phyloP scores from a whole-genome alignment of 2,888 invertebrate genomes.

The Hypselothyrea guttata region DNA sequence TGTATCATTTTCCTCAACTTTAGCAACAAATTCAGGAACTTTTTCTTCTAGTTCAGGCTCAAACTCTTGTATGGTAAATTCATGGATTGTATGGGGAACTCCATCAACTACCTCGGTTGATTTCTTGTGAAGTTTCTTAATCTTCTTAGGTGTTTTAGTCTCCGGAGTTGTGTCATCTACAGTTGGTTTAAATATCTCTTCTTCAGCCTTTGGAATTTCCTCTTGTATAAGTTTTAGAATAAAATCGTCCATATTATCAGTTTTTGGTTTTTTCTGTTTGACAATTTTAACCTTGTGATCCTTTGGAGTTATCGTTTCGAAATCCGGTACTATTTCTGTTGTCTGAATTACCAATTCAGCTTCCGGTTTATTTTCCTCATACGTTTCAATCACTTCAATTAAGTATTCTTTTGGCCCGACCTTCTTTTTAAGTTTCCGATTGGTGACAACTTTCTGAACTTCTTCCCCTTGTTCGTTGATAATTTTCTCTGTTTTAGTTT shows the following conservation, averaged over 20 bases:
- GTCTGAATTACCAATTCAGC: slow-evolving; percentile 82
- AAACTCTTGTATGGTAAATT: slow-evolving; percentile 65
- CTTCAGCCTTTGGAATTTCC: slow-evolving; percentile 78
- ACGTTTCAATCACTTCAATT: slow-evolving; percentile 81
- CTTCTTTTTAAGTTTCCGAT: slow-evolving; percentile 81
- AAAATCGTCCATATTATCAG: slow-evolving; percentile 73
- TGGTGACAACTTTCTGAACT: slow-evolving; percentile 77
- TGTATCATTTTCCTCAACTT: slow-evolving; percentile 11
- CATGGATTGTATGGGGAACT: slow-evolving; percentile 68
- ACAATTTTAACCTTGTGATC: slow-evolving; percentile 60
- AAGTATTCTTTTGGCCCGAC: slow-evolving; percentile 82
- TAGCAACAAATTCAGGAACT: slow-evolving; percentile 1
- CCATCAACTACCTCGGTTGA: slow-evolving; percentile 69
- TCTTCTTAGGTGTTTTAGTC: slow-evolving; percentile 75
- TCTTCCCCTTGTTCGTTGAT: slow-evolving; percentile 75
- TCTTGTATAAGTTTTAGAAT: slow-evolving; percentile 78
- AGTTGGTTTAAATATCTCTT: slow-evolving; percentile 80
- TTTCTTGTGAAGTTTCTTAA: slow-evolving; percentile 81
- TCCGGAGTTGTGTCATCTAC: slow-evolving; percentile 72
- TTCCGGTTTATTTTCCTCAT: slow-evolving; percentile 81
- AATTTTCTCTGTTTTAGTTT: slow-evolving; percentile 80
- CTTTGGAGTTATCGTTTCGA: slow-evolving; percentile 23
- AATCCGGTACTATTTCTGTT: slow-evolving; percentile 76
- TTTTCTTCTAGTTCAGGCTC: slow-evolving; percentile 57
- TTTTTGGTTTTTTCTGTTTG: slow-evolving; percentile 74